Conservation (phyloP, 2,113 vertebrate species). For the Mus spicilegus region DNA sequence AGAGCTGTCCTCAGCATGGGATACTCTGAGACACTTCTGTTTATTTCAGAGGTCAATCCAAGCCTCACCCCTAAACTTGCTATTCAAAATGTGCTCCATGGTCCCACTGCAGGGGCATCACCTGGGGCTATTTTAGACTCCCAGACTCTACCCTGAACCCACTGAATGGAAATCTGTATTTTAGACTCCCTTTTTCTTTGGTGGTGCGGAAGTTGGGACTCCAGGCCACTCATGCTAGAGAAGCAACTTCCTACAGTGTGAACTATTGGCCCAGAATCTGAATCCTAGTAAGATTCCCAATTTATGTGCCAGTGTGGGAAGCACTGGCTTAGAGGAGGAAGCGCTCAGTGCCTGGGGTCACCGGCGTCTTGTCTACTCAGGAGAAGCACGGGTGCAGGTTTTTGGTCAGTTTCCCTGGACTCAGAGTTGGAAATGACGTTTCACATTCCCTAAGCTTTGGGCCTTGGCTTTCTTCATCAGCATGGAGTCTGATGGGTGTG, state of each 20-base stretch:
- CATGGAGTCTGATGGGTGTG: background rate
- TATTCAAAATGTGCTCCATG: background rate
- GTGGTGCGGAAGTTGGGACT: background rate
- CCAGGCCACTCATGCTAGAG: background rate
- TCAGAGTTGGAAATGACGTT: background rate
- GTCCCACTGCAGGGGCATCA: background rate
- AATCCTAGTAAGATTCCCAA: background rate
- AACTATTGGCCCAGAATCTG: background rate
- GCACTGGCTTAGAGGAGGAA: background rate
- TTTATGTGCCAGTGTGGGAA: background rate
- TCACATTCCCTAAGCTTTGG: background rate
- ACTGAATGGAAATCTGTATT: background rate
- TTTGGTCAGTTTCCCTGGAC: background rate
- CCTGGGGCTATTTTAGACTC: background rate
- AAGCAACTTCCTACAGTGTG: background rate
- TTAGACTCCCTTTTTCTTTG: background rate
- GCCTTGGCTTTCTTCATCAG: background rate
- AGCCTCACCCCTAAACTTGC: background rate
- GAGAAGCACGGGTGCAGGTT: background rate
- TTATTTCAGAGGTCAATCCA: background rate
- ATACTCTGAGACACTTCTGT: background rate
- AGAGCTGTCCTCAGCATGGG: no score
- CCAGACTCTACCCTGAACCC: background rate
- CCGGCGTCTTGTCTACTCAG: background rate
- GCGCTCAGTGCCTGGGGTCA: background rate